These are phyloP conservation scores for Phalloptychus januarius DNA, from an alignment of 2,797 vertebrate genomes.

Conservation along the genomic window DNA sequence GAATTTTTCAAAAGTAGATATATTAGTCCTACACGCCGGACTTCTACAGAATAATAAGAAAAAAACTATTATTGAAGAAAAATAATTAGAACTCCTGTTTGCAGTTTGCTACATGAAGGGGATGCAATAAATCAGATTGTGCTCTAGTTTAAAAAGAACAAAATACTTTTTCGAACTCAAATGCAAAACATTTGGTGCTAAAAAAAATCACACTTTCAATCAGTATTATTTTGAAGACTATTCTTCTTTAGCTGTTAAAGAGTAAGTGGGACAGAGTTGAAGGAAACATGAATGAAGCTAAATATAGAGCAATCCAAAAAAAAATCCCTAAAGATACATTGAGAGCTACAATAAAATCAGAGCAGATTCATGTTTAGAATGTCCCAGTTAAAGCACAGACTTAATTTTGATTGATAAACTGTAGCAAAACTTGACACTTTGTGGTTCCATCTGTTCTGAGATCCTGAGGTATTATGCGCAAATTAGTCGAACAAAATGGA, in stretches of 20 bases:
- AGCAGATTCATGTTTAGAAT: not conserved
- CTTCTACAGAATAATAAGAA: no score
- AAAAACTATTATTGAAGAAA: no score
- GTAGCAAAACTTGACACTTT: not conserved
- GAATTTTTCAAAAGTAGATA: not conserved
- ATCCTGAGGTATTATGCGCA: not conserved
- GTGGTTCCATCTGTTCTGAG: not conserved
- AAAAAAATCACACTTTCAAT: not conserved
- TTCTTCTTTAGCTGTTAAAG: not conserved
- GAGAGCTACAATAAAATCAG: not conserved
- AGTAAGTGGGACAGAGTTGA: not conserved
- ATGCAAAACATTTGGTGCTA: no score
- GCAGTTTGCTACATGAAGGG: not conserved
- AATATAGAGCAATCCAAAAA: not conserved
- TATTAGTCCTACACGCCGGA: not conserved
- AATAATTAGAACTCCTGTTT: no score
- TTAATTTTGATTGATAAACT: not conserved
- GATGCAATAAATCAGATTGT: not conserved
- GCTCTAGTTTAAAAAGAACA: not conserved
- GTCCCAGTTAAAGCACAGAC: not conserved
- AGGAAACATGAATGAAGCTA: not conserved
- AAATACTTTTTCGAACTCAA: not conserved
- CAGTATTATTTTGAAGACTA: not conserved
- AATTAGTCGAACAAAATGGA: not conserved
- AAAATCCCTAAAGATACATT: not conserved